phyloP scores from a whole-genome alignment of 2,113 vertebrate species.

The Channa argus region DNA sequence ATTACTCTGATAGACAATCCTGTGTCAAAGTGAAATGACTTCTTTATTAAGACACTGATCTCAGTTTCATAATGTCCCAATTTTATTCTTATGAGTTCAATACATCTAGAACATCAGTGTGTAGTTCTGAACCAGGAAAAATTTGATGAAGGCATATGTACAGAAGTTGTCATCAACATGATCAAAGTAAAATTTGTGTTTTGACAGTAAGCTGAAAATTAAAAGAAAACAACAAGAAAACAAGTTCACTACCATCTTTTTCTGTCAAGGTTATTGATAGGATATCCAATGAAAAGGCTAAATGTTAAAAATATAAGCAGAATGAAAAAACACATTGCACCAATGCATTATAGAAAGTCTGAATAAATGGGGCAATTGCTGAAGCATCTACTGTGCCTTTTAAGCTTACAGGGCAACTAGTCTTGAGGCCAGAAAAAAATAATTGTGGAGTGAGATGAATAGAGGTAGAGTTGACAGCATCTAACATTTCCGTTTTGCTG shows the following conservation, averaged over 20 bases:
- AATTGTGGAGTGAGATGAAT: background rate
- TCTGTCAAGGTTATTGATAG: constrained; percentile 28
- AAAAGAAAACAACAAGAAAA: constrained; percentile 20
- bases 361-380: background rate
- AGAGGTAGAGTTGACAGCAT: constrained; percentile 5
- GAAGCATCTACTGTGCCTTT: background rate
- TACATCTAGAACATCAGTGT: no score
- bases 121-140: no score
- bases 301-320: constrained; percentile 23
- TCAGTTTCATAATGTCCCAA: no score
- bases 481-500: constrained; percentile 12
- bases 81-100: no score
- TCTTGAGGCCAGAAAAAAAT: background rate
- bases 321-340: background rate
- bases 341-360: background rate
- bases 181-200: constrained; percentile 60
- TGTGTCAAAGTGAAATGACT: no score
- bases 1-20: no score
- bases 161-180: constrained; percentile 45
- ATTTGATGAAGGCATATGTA: constrained; percentile 26
- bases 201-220: constrained; percentile 41
- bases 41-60: no score
- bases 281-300: constrained; percentile 37
- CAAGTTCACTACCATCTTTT: constrained; percentile 11
- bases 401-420: background rate